Evolutionary conservation across 1,140 invertebrate genomes (phyloP), one percentile per base, ranked within the genome.

Genomic region (Procambarus virginalis): DNA sequence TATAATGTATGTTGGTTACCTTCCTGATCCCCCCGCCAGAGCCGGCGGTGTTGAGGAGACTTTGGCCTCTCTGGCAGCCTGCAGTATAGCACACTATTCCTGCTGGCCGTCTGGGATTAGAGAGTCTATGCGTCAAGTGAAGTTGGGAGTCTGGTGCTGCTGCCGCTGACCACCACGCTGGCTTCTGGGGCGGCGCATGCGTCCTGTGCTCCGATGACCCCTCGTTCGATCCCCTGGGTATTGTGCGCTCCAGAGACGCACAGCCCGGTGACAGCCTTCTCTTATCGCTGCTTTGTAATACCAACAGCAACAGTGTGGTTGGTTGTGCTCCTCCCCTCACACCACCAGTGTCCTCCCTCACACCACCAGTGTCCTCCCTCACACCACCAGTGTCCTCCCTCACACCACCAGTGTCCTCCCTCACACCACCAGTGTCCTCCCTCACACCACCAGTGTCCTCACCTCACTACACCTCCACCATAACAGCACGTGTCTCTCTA

Each of bases 1-100:
- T 77, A 89, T 89, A 89, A 89, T 89, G 88, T 89, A 84, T 58
- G 80, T 77, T 60, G 88, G 88, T 89, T 89, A 89, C 88, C 81
- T 78, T 76, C 81, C 68, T 84, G 73, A 89, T 84, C 88, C 88
- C 45, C 75, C 51, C 34, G 34, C 46, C 64, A 68, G 48, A 84
- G 49, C 79, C 55, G 58, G 58, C 51, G n/a, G 46, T n/a, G 75
- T 3, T 20, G 64, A 46, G 17, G 51, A 55, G 34, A 89, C 34
- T 51, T 60, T 89, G 80, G 80, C 51, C 88, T 76, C 64, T 89
- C 80, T 34, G 73, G 45, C 34, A 2, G 34, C 17, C 22, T 14
- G 81, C 17, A 12, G n/a, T 34, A 68, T 64, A 81, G 73, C 55
- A 20, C 8, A 78, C 70, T 78, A 20, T 77, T 55, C 55, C 20